Percentiles rank a stretch among this genome's conserved stretches.
Conservation (phyloP, 2,888 invertebrate genomes). For the Nipponacmea schrenckii region DNA sequence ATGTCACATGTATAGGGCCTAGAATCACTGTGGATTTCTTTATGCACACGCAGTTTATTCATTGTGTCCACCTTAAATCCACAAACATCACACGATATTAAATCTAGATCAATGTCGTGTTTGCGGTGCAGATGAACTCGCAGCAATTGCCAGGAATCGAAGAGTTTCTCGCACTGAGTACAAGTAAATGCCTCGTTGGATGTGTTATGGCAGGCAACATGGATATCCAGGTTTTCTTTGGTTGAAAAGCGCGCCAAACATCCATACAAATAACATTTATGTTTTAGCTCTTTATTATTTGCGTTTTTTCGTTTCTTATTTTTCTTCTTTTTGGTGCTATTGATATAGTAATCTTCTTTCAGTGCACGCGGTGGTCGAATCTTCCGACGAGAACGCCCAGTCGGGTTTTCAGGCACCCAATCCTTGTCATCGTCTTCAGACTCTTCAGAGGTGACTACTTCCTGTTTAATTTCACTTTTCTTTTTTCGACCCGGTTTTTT, state of each 20-base stretch:
- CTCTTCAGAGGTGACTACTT: constrained; percentile 17
- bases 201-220: constrained; percentile 74
- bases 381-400: constrained; percentile 42
- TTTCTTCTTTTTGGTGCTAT: constrained; percentile 32
- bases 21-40: constrained; percentile 73
- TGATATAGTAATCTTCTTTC: constrained; percentile 53
- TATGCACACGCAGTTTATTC: constrained; percentile 48
- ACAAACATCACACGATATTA: constrained; percentile 75
- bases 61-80: constrained; percentile 37
- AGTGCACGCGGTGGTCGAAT: constrained; percentile 51
- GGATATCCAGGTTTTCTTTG: constrained; percentile 73
- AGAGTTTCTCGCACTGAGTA: constrained; percentile 75
- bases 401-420: constrained; percentile 33
- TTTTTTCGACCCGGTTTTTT: constrained; percentile 50
- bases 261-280: constrained; percentile 39
- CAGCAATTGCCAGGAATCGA: constrained; percentile 75
- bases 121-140: constrained; percentile 78
- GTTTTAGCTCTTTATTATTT: constrained; percentile 28
- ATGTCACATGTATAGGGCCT: constrained; percentile 63
- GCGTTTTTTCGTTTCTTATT: constrained; percentile 12
- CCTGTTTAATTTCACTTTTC: constrained; percentile 37
- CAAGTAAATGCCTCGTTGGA: constrained; percentile 71
- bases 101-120: constrained; percentile 82
- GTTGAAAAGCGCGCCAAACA: constrained; percentile 33
- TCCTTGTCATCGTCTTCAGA: constrained; percentile 34